These are phyloP conservation scores for Anguilla anguilla DNA, from an alignment of 2,797 vertebrate genomes.

Conservation along the genomic window DNA sequence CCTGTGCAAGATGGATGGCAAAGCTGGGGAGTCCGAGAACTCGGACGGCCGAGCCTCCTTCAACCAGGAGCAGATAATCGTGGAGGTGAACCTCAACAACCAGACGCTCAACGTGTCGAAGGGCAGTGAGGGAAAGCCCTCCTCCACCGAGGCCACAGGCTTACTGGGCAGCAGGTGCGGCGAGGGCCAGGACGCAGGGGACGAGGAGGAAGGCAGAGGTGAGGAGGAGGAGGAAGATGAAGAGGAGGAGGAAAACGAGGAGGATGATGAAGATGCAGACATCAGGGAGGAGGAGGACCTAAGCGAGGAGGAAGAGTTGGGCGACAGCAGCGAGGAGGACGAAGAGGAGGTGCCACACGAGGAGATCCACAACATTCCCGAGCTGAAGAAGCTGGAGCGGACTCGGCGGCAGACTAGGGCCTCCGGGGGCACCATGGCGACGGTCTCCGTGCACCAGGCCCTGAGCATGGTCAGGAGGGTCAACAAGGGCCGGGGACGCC, in stretches of 20 bases:
- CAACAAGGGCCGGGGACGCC: constrained; percentile 58
- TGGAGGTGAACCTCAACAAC: constrained; percentile 98
- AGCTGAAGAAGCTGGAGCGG: constrained; percentile 60
- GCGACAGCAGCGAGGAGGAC: constrained; percentile 55
- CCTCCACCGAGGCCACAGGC: constrained; percentile 48
- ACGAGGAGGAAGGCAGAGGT: constrained; percentile 55
- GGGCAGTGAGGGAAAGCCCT: constrained; percentile 80
- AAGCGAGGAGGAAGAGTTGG: constrained; percentile 61
- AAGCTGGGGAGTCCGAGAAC: constrained; percentile 70
- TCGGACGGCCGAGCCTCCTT: constrained; percentile 76
- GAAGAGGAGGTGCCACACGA: constrained; percentile 72
- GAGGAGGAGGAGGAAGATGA: not conserved
- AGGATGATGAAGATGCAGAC: constrained; percentile 61
- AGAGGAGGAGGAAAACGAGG: constrained; percentile 45
- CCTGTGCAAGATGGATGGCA: constrained; percentile 81
- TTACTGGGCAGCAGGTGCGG: constrained; percentile 63
- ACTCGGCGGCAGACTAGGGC: constrained; percentile 65
- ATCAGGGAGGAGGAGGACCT: constrained; percentile 69
- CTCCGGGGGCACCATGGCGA: constrained; percentile 57
- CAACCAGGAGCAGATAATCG: constrained; percentile 92
- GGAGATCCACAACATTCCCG: constrained; percentile 70
- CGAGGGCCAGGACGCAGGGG: constrained; percentile 58
- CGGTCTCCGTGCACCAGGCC: constrained; percentile 65
- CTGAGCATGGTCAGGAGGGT: constrained; percentile 60
- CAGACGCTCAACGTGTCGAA: constrained; percentile 96